A percentile compares a stretch with the other conserved stretches of the same genome.
phyloP scores from a whole-genome alignment of 2,888 invertebrate genomes.

The Muschampia plurimacula region DNA sequence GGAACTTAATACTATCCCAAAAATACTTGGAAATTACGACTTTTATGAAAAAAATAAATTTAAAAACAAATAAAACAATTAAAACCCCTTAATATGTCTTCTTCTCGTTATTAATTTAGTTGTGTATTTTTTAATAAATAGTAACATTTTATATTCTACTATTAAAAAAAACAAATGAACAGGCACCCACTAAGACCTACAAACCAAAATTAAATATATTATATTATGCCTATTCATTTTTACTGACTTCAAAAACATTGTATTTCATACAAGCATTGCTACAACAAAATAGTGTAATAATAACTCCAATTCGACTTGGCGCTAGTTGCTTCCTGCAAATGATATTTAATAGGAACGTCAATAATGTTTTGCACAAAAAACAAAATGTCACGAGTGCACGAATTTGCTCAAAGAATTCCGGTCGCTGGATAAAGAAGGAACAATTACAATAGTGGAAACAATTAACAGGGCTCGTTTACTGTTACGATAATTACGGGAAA shows the following conservation, averaged over 20 bases:
- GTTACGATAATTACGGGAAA: slow-evolving; percentile 79
- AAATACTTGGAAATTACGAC: background rate
- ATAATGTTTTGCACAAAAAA: slow-evolving; percentile 34
- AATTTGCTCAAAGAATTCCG: slow-evolving; percentile 36
- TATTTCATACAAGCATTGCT: background rate
- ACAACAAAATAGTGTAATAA: background rate
- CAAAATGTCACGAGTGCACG: slow-evolving; percentile 33
- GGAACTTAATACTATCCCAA: too few relatives aligned
- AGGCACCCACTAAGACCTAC: too few relatives aligned
- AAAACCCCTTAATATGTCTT: background rate
- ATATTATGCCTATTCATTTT: background rate
- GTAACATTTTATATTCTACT: background rate
- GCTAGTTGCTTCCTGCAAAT: background rate
- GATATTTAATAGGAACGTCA: slow-evolving; percentile 37
- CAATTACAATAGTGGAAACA: slow-evolving; percentile 59
- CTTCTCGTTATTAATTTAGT: too few relatives aligned
- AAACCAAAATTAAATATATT: too few relatives aligned
- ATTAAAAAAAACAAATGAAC: too few relatives aligned
- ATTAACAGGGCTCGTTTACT: slow-evolving; percentile 66
- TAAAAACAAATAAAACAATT: background rate
- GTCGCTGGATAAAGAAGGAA: slow-evolving; percentile 32
- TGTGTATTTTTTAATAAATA: background rate
- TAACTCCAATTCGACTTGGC: background rate
- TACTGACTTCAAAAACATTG: background rate
- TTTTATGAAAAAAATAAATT: background rate